Evolutionary conservation across 1,140 invertebrate genomes (phyloP).

Genomic region (Uloborus diversus): DNA sequence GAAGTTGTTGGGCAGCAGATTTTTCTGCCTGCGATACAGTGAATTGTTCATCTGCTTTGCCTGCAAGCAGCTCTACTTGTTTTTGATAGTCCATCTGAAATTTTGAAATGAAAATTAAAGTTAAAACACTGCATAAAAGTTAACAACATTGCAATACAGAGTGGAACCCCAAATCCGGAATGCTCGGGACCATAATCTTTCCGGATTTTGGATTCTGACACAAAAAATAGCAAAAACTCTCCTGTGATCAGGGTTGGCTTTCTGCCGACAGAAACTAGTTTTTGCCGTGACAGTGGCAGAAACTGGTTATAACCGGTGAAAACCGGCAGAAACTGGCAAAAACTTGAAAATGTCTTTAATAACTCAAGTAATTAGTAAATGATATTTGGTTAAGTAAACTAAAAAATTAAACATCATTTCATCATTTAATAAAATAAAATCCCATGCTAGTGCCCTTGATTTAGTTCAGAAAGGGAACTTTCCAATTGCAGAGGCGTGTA

Average conservation of each 20-base stretch:
- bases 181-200: not conserved
- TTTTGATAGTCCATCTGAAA: slow-evolving; percentile 87
- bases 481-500: too few species aligned
- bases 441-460: too few species aligned
- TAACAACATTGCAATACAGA: not conserved
- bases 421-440: too few species aligned
- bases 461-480: too few species aligned
- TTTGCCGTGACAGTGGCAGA: too few species aligned
- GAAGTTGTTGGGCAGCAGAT: slow-evolving; percentile 80
- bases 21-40: slow-evolving; percentile 95
- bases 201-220: not conserved
- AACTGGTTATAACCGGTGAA: too few species aligned
- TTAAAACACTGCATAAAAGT: not conserved
- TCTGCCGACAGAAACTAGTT: too few species aligned
- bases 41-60: slow-evolving; percentile 92
- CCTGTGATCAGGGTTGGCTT: not conserved
- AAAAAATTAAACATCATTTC: too few species aligned
- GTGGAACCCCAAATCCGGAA: not conserved
- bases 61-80: slow-evolving; percentile 89
- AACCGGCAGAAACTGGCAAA: too few species aligned
- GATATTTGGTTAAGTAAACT: too few species aligned
- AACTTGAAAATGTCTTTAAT: too few species aligned
- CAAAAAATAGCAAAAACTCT: not conserved
- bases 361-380: too few species aligned
- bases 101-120: not conserved